Conservation (phyloP, 1,140 invertebrate species). For the Drosophila paulistorum region DNA sequence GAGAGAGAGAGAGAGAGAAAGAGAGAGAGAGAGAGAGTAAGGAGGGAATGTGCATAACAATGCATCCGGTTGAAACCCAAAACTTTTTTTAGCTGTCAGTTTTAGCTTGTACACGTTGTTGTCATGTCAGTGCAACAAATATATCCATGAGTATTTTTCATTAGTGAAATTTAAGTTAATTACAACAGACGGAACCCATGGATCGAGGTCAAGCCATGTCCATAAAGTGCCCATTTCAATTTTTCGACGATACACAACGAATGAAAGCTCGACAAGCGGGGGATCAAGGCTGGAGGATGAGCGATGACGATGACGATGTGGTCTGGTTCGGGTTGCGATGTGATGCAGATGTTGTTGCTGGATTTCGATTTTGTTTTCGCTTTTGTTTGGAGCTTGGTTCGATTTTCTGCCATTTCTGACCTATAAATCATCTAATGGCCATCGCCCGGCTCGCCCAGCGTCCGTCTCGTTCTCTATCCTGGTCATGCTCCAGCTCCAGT, state of each 20-base stretch:
- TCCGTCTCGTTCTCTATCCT: not conserved
- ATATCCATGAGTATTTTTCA: slow-evolving; percentile 55
- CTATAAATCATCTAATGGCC: slow-evolving; percentile 79
- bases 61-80: slow-evolving; percentile 26
- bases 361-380: slow-evolving; percentile 59
- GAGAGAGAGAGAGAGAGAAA: not conserved
- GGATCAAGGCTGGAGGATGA: not conserved
- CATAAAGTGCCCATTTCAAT: slow-evolving; percentile 62
- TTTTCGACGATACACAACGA: slow-evolving; percentile 12
- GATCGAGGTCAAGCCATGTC: slow-evolving; percentile 19
- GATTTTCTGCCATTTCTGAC: slow-evolving; percentile 48
- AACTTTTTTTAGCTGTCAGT: slow-evolving; percentile 16
- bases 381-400: slow-evolving; percentile 45
- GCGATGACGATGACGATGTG: not conserved
- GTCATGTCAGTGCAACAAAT: slow-evolving; percentile 38
- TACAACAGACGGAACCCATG: slow-evolving; percentile 35
- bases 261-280: not conserved
- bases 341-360: slow-evolving; percentile 64
- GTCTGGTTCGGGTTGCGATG: slow-evolving; percentile 45
- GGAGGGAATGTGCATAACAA: slow-evolving; percentile 24
- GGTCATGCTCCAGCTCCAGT: not conserved
- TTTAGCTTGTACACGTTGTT: not conserved
- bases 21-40: not conserved
- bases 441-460: slow-evolving; percentile 2
- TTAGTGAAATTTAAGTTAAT: slow-evolving; percentile 67